Conservation (phyloP, 2,888 invertebrate genomes). For the Conchocele bisecta region DNA sequence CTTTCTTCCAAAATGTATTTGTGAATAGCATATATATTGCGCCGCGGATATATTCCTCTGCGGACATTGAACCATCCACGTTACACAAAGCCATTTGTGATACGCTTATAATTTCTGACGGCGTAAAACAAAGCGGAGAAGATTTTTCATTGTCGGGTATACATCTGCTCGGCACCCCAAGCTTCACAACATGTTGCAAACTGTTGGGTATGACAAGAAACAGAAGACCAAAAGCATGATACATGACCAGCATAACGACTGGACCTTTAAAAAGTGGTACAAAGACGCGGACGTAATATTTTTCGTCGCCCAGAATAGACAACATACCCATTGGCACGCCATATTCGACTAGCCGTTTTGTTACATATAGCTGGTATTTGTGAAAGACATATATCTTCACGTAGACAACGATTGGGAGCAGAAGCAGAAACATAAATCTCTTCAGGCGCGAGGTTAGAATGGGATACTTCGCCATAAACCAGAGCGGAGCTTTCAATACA, state of each 20-base stretch:
- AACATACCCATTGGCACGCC: neutral
- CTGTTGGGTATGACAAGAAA: slow-evolving; percentile 1
- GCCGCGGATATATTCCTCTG: neutral
- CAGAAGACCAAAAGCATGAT: neutral
- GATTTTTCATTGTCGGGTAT: too few species aligned
- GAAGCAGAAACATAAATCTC: neutral
- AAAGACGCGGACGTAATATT: neutral
- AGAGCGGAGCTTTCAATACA: neutral
- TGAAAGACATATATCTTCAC: neutral
- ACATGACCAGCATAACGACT: neutral
- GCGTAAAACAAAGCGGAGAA: neutral
- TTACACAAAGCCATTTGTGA: neutral
- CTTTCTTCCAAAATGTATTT: neutral
- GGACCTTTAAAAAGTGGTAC: neutral
- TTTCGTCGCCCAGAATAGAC: neutral
- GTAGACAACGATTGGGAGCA: neutral
- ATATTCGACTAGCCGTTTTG: neutral
- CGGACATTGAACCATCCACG: neutral
- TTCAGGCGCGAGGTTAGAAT: neutral
- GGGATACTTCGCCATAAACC: neutral
- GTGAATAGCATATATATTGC: slow-evolving; percentile 4
- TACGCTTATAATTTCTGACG: neutral
- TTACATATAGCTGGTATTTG: neutral
- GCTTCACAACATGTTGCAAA: neutral
- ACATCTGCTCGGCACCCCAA: neutral